Evolutionary conservation across 1,140 invertebrate species (phyloP), one percentile per base, ranked within the genome.

Genomic region (Steinernema feltiae): DNA sequence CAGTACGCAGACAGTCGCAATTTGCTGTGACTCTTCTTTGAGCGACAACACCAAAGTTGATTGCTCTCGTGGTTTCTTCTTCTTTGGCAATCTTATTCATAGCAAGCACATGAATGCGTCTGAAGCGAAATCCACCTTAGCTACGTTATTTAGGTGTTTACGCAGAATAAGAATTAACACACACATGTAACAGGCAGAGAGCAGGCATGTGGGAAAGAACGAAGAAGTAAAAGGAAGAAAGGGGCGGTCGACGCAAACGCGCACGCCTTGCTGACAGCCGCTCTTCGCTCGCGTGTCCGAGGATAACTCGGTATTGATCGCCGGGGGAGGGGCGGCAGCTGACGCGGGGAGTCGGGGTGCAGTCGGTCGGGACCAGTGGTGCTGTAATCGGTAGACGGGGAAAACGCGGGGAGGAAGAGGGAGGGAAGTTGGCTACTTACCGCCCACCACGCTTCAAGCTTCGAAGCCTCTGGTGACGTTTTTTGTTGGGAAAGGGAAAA

Each of bases 291-390:
- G 53, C 53, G 53, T 63, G 53, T 63, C 53, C 53, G 53, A 63
- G 53, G 53, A 63, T 63, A 63, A 63, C 53, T 63, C 53, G 53
- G 53, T 63, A 63, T 63, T 63, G 53, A 63, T 63, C 53, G 53
- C 53, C 53, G 53, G 53, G 53, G 53, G 53, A 63, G 53, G 53
- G 53, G 53, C 53, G 53, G 53, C 53, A 63, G 53, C 53, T 63
- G 53, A 63, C 53, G 53, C 53, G 53, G 24, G 12, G 53, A 63
- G 15, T 63, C 53, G 53, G 53, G 53, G 53, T 63, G 53, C 53
- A 63, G 53, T 21, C 53, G 24, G 53, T 63, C 53, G 53, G 53
- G 53, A 63, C 53, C 41, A 46, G 53, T 12, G 53, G 53, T 63
- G 53, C 53, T 21, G 53, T 63, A 63, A 63, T 63, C 53, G 53